phyloP scores from a whole-genome alignment of 2,113 vertebrate species.

The Thunnus thynnus region DNA sequence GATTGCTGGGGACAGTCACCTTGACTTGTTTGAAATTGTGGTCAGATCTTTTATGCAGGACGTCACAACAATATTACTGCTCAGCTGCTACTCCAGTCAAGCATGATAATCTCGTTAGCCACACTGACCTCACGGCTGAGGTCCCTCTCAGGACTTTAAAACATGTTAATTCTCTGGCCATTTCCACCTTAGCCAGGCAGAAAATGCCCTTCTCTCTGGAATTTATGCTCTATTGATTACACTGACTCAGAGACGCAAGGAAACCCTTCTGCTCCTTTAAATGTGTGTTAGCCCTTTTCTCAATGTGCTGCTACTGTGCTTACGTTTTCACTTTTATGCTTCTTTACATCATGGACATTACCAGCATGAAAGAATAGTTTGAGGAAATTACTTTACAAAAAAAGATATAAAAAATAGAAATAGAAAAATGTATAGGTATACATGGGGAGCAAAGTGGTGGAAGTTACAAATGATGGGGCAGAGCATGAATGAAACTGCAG shows the following conservation, averaged over 20 bases:
- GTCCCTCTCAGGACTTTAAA: conserved; percentile 54
- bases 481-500: too few species aligned
- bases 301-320: conserved; percentile 8
- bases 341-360: conserved; percentile 1
- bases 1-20: conserved; percentile 29
- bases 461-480: too few species aligned
- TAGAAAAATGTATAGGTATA: too few species aligned
- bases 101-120: conserved; percentile 64
- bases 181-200: conserved; percentile 55
- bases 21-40: conserved; percentile 49
- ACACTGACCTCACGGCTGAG: conserved; percentile 57
- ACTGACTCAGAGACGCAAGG: conserved; percentile 6
- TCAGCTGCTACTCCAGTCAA: conserved; percentile 63
- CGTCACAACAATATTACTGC: conserved; percentile 62
- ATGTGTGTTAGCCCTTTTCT: neutral
- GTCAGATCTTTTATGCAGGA: conserved; percentile 58
- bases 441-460: too few species aligned
- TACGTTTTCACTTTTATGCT: neutral
- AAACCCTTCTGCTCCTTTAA: conserved; percentile 26
- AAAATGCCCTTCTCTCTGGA: conserved; percentile 43
- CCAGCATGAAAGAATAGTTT: neutral
- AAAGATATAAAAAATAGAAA: too few species aligned
- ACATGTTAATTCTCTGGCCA: conserved; percentile 66
- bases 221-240: conserved; percentile 45
- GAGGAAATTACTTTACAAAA: neutral